A percentile compares a stretch with the other conserved stretches of the same genome.
phyloP scores from a whole-genome alignment of 2,113 vertebrate genomes.

The Pionites leucogaster region DNA sequence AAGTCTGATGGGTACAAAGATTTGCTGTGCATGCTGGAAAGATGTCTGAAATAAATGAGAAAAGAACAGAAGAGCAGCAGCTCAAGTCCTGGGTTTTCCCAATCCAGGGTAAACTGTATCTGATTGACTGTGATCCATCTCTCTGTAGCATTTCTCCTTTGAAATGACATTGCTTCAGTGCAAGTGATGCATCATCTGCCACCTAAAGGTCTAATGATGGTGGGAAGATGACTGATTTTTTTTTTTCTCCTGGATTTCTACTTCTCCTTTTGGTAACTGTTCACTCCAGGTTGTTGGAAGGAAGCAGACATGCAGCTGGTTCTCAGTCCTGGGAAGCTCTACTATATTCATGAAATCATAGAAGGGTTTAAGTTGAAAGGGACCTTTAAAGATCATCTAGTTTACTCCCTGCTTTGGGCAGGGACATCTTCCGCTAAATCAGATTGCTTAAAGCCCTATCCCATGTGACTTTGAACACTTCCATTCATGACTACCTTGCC shows the following conservation, averaged over 20 bases:
- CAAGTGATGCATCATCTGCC: background rate
- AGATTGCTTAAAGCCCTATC: background rate
- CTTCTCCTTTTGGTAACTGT: background rate
- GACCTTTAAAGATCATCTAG: background rate
- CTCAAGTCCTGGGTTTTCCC: background rate
- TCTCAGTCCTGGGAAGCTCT: background rate
- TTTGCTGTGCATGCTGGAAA: background rate
- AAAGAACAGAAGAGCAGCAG: background rate
- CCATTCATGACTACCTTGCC: background rate
- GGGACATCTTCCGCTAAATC: background rate
- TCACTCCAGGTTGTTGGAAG: background rate
- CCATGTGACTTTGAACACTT: background rate
- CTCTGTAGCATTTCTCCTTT: background rate
- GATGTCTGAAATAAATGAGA: background rate
- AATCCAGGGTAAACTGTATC: background rate
- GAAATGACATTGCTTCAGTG: background rate
- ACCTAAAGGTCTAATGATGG: accelerated
- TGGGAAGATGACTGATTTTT: background rate
- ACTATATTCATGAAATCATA: background rate
- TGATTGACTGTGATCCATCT: background rate
- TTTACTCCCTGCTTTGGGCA: background rate
- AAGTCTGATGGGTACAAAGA: background rate
- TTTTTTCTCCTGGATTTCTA: background rate
- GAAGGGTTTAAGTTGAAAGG: background rate
- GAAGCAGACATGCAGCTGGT: background rate